These are phyloP conservation scores for Psittacula derbiana DNA, from an alignment of 2,797 vertebrate genomes.

Conservation along the genomic window DNA sequence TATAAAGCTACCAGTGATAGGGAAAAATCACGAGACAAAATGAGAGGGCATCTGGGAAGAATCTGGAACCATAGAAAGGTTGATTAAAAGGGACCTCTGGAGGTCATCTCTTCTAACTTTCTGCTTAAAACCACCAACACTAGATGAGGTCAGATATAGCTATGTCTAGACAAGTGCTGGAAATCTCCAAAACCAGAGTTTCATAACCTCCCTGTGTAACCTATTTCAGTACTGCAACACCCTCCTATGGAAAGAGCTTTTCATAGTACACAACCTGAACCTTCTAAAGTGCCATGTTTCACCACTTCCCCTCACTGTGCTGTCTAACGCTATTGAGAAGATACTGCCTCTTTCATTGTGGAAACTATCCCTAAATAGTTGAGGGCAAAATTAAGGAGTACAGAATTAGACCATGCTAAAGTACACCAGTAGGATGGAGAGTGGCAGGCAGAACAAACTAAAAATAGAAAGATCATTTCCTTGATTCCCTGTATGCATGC, in stretches of 20 bases:
- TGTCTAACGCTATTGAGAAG: background rate
- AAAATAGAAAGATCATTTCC: background rate
- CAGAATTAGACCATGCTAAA: background rate
- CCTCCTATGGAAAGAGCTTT: background rate
- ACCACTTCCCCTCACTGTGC: background rate
- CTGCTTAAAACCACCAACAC: background rate
- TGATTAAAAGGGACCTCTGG: background rate
- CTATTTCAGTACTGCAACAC: background rate
- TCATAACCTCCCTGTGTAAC: background rate
- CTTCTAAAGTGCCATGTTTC: accelerated
- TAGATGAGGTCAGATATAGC: background rate
- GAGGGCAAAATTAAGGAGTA: background rate
- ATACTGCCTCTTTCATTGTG: background rate
- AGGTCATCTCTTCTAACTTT: background rate
- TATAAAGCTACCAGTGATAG: background rate
- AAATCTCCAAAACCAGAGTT: background rate
- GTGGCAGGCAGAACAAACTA: background rate
- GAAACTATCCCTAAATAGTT: accelerated
- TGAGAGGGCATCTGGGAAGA: background rate
- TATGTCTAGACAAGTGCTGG: background rate
- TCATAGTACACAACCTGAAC: background rate
- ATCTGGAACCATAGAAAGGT: accelerated
- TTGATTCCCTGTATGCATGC: background rate
- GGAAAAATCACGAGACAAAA: background rate
- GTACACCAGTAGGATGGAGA: accelerated